phyloP scores from a whole-genome alignment of 1,140 invertebrate genomes.

The Leptonema lineaticorne region DNA sequence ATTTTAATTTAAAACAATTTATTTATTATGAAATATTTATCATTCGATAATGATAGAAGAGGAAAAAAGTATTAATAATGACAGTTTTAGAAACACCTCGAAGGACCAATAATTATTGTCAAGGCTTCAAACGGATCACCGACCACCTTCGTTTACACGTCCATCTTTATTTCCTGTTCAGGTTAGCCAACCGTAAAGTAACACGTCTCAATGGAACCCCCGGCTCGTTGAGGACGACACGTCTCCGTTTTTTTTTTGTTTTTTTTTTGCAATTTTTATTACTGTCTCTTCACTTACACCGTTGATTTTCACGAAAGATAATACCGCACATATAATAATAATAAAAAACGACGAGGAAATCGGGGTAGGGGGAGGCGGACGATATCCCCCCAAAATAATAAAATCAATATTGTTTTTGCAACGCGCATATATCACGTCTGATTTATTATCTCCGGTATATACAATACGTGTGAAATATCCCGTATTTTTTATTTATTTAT shows the following conservation, averaged over 20 bases:
- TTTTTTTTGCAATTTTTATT: conserved; percentile 30
- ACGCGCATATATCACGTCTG: too few species aligned
- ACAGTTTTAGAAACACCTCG: conserved; percentile 15
- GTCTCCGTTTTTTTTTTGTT: too few species aligned
- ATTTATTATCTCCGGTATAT: too few species aligned
- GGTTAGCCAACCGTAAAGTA: conserved; percentile 31
- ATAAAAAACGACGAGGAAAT: not conserved
- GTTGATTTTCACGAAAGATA: not conserved
- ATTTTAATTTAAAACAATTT: too few species aligned
- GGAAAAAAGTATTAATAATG: too few species aligned
- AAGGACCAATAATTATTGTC: conserved; percentile 26
- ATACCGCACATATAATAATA: not conserved
- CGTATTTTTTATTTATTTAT: too few species aligned
- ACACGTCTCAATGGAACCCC: conserved; percentile 30
- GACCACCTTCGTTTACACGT: conserved; percentile 32
- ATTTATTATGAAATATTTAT: not conserved
- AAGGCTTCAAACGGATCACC: conserved; percentile 29
- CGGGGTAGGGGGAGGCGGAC: too few species aligned
- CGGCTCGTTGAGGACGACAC: not conserved
- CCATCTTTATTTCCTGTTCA: conserved; percentile 32
- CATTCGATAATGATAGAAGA: too few species aligned
- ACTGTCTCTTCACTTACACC: conserved; percentile 7
- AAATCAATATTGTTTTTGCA: too few species aligned
- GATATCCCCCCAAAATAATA: too few species aligned
- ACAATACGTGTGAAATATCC: too few species aligned